Percentiles rank a stretch among this genome's conserved stretches.
Conservation (phyloP, 53 echinoderm and acorn worm species). For the Zoroaster sp. region DNA sequence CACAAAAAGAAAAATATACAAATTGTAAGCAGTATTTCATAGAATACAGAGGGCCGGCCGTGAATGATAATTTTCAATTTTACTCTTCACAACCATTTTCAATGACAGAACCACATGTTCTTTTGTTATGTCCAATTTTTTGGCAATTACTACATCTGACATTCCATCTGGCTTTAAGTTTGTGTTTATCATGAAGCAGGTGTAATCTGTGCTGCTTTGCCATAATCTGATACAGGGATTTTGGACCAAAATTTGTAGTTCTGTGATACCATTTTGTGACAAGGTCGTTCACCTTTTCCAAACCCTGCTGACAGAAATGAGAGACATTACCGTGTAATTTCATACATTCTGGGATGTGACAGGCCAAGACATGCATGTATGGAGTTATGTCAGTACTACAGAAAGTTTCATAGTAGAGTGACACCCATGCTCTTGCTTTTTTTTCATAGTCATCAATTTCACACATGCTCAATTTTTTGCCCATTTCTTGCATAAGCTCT, state of each 20-base stretch:
- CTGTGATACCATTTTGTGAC: background rate
- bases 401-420: background rate
- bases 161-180: background rate
- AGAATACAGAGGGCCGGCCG: background rate
- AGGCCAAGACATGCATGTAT: no score
- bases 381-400: no score
- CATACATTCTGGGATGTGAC: no score
- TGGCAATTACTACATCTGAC: background rate
- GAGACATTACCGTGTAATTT: no score
- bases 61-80: background rate
- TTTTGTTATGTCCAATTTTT: background rate
- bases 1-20: no score
- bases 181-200: background rate
- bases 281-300: background rate
- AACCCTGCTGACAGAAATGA: background rate
- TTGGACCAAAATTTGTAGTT: background rate
- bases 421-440: slow-evolving; percentile 35
- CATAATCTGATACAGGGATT: background rate
- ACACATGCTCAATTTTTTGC: background rate
- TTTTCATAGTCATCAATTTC: slow-evolving; percentile 28
- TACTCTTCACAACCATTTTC: background rate
- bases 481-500: slow-evolving; percentile 25
- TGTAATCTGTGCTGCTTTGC: background rate
- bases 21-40: background rate
- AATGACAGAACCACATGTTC: background rate